Evolutionary conservation across 2,113 vertebrate species (phyloP).

Genomic region (Mungos mungo): DNA sequence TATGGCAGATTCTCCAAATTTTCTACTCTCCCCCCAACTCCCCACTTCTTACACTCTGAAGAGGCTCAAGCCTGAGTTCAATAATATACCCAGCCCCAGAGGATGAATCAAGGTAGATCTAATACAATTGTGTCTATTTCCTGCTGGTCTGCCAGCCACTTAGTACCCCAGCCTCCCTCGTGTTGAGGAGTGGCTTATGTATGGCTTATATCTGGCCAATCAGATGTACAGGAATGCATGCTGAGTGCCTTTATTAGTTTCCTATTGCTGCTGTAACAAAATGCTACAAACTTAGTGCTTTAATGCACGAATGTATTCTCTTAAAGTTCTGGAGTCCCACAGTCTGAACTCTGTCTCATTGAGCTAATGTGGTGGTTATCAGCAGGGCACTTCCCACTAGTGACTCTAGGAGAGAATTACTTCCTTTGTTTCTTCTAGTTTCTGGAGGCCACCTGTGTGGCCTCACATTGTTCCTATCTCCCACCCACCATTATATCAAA

Average conservation of each 20-base stretch:
- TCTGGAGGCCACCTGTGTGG: background rate
- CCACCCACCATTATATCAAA: background rate
- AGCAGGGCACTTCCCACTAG: background rate
- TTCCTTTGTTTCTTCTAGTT: background rate
- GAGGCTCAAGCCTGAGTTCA: background rate
- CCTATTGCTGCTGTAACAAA: background rate
- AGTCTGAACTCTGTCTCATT: background rate
- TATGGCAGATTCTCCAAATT: background rate
- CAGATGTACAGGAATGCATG: background rate
- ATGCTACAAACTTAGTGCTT: background rate
- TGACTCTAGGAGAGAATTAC: accelerated
- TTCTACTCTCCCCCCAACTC: accelerated
- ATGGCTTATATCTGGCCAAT: background rate
- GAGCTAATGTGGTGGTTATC: background rate
- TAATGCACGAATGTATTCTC: background rate
- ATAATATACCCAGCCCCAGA: background rate
- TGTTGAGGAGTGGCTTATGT: background rate
- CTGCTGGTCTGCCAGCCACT: background rate
- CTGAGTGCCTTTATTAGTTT: background rate
- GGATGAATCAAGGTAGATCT: background rate
- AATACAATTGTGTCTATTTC: background rate
- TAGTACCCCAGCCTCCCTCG: background rate
- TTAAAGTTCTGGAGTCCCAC: background rate
- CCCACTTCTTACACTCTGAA: background rate
- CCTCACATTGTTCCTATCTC: background rate